These are phyloP conservation scores for Paracyprichromis sp. DNA, from an alignment of 2,113 vertebrate genomes.

Conservation along the genomic window DNA sequence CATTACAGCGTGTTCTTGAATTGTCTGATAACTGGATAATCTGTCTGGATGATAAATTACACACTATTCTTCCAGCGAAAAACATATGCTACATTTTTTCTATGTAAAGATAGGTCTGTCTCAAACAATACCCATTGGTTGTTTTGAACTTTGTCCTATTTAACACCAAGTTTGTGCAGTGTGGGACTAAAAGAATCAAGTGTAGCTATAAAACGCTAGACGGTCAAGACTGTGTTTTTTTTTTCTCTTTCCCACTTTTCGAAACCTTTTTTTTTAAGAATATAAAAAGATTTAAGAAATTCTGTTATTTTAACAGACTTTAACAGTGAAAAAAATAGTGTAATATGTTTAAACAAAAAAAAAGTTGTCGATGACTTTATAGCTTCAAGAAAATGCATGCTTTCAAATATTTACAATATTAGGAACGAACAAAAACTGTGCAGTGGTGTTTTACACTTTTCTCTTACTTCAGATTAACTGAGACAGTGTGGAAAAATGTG, in stretches of 20 bases:
- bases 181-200: not conserved
- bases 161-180: not conserved
- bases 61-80: not conserved
- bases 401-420: not conserved
- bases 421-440: not conserved
- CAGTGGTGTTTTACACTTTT: not conserved
- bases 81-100: not conserved
- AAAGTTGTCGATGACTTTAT: not conserved
- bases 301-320: not conserved
- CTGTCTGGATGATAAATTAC: slow-evolving; percentile 44
- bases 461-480: not conserved
- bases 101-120: not conserved
- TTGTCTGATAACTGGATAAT: slow-evolving; percentile 34
- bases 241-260: not conserved
- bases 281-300: not conserved
- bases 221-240: not conserved
- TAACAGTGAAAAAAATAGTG: not conserved
- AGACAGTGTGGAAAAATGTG: not conserved
- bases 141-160: not conserved
- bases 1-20: slow-evolving; percentile 54
- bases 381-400: not conserved
- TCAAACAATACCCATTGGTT: not conserved
- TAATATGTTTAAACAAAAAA: not conserved
- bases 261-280: not conserved
- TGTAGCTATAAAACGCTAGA: not conserved